phyloP scores from a whole-genome alignment of 2,113 vertebrate species.

The Manacus vitellinus region DNA sequence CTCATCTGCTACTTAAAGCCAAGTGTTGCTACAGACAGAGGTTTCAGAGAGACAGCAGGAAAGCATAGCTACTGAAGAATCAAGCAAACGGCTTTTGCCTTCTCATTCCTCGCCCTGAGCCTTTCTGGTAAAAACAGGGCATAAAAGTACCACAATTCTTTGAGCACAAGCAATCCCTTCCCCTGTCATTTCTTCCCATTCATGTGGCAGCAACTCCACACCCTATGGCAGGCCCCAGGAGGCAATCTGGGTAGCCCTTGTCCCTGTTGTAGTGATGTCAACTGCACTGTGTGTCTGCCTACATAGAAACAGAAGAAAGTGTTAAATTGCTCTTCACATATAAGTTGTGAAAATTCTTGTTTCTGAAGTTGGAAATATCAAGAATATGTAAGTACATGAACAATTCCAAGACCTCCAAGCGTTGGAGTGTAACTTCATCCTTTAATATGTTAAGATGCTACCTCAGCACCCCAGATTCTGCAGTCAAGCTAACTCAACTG shows the following conservation, averaged over 20 bases:
- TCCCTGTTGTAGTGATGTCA: background rate
- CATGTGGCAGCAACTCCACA: background rate
- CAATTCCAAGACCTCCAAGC: background rate
- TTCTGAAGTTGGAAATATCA: background rate
- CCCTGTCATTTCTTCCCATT: background rate
- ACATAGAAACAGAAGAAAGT: background rate
- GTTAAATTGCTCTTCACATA: background rate
- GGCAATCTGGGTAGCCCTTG: background rate
- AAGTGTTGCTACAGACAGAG: background rate
- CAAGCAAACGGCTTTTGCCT: background rate
- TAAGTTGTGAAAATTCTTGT: background rate
- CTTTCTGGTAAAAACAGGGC: background rate
- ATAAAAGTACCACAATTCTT: background rate
- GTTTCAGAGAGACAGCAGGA: background rate
- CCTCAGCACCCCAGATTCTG: background rate
- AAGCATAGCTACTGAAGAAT: background rate
- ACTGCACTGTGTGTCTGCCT: background rate
- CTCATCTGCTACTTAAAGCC: background rate
- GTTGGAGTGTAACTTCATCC: background rate
- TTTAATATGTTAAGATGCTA: background rate
- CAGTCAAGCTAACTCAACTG: background rate
- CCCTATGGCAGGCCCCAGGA: background rate
- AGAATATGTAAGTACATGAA: background rate
- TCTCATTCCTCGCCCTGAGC: background rate
- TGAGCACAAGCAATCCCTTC: background rate